Conservation (phyloP, 2,888 invertebrate genomes). For the Synanthedon andrenaeformis region DNA sequence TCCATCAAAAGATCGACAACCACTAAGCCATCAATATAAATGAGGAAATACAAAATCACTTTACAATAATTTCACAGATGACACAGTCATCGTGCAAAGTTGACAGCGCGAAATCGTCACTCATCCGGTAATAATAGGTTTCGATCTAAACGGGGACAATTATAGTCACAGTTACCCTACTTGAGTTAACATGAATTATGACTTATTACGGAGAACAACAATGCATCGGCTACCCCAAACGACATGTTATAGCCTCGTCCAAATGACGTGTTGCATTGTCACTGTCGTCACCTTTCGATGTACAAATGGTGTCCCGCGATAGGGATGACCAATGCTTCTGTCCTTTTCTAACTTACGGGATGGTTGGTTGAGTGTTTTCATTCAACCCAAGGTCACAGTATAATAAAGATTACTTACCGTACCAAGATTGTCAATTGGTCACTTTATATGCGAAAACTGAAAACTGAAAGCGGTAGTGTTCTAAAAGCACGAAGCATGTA, state of each 20-base stretch:
- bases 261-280: slow-evolving; percentile 64
- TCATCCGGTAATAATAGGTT: slow-evolving; percentile 41
- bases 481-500: no score
- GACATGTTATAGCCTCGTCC: slow-evolving; percentile 13
- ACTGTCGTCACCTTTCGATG: slow-evolving; percentile 39
- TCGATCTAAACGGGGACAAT: slow-evolving; percentile 44
- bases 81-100: slow-evolving; percentile 14
- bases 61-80: slow-evolving; percentile 50
- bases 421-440: no score
- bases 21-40: neutral
- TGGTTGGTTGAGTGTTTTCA: no score
- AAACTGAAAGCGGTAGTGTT: no score
- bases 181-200: slow-evolving; percentile 59
- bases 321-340: slow-evolving; percentile 4
- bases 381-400: no score
- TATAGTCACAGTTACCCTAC: slow-evolving; percentile 43
- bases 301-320: slow-evolving; percentile 37
- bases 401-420: no score
- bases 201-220: slow-evolving; percentile 36
- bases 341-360: neutral
- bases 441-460: neutral
- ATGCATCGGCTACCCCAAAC: slow-evolving; percentile 1
- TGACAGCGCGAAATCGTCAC: slow-evolving; percentile 28
- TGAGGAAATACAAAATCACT: slow-evolving; percentile 2
- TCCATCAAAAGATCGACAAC: no score